Conservation (phyloP, 2,888 invertebrate genomes). For the Leptinotarsa peninsularis region DNA sequence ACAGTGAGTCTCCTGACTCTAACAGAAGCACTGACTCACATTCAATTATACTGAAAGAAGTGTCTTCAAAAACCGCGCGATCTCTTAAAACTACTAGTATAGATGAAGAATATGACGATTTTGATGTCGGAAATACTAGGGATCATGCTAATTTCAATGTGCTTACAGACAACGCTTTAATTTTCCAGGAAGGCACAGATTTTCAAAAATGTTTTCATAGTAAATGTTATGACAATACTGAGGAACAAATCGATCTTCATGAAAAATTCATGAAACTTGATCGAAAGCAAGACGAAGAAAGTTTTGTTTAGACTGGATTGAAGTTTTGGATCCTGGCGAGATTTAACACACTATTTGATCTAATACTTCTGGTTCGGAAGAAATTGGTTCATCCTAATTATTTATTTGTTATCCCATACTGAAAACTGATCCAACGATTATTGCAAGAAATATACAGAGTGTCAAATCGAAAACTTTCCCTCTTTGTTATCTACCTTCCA, state of each 20-base stretch:
- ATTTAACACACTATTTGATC: neutral
- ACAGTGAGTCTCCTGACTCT: slow-evolving; percentile 67
- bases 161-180: slow-evolving; percentile 54
- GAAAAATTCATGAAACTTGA: slow-evolving; percentile 50
- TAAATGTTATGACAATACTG: slow-evolving; percentile 40
- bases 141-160: slow-evolving; percentile 48
- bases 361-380: neutral
- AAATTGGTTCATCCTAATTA: too few relatives aligned
- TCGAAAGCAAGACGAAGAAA: slow-evolving; percentile 52
- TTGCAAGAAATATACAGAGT: too few relatives aligned
- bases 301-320: slow-evolving; percentile 51
- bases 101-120: slow-evolving; percentile 49
- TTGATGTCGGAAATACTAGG: slow-evolving; percentile 32
- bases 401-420: too few relatives aligned
- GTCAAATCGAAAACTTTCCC: too few relatives aligned
- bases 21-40: slow-evolving; percentile 69
- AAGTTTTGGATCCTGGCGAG: neutral
- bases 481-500: too few relatives aligned
- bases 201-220: slow-evolving; percentile 47
- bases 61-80: slow-evolving; percentile 31
- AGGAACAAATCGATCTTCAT: slow-evolving; percentile 50
- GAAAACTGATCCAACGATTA: too few relatives aligned
- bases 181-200: slow-evolving; percentile 44
- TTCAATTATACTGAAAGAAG: slow-evolving; percentile 40
- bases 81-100: slow-evolving; percentile 40